A percentile compares a stretch with the other conserved stretches of the same genome.
Conservation (phyloP, 2,797 vertebrate species). For the Philypnodon macrostomus region DNA sequence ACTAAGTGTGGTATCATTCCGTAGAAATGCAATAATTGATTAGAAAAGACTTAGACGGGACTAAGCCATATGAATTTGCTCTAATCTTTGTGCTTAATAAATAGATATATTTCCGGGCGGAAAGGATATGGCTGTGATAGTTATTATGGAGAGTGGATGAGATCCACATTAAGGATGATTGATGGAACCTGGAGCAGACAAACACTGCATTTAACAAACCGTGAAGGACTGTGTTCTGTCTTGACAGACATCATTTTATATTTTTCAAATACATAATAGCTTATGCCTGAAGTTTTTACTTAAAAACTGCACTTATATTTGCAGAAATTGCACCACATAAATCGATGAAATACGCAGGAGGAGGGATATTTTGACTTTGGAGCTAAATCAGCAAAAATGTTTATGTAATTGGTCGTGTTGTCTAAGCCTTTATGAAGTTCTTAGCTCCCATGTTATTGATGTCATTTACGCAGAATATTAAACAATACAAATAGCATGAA, state of each 20-base stretch:
- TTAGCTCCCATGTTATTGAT: no score
- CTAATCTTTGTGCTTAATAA: slow-evolving; percentile 69
- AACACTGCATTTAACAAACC: slow-evolving; percentile 28
- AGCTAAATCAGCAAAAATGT: background rate
- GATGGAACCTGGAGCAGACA: slow-evolving; percentile 48
- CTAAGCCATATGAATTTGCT: slow-evolving; percentile 71
- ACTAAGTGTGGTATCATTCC: slow-evolving; percentile 66
- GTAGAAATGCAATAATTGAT: slow-evolving; percentile 67
- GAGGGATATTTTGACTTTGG: no score
- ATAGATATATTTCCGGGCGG: slow-evolving; percentile 66
- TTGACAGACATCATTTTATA: no score
- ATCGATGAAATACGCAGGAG: background rate
- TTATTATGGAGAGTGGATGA: slow-evolving; percentile 68
- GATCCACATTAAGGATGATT: slow-evolving; percentile 71
- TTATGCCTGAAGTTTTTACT: no score
- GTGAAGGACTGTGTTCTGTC: background rate
- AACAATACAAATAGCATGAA: background rate
- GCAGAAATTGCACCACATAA: background rate
- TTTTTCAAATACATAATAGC: no score
- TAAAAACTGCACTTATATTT: no score
- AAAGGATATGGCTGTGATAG: slow-evolving; percentile 58
- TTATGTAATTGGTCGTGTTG: background rate
- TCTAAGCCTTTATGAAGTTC: background rate
- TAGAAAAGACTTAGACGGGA: slow-evolving; percentile 56
- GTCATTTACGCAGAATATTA: background rate